Evolutionary conservation across 2,113 vertebrate species (phyloP).

Genomic region (Paramisgurnus dabryanus): DNA sequence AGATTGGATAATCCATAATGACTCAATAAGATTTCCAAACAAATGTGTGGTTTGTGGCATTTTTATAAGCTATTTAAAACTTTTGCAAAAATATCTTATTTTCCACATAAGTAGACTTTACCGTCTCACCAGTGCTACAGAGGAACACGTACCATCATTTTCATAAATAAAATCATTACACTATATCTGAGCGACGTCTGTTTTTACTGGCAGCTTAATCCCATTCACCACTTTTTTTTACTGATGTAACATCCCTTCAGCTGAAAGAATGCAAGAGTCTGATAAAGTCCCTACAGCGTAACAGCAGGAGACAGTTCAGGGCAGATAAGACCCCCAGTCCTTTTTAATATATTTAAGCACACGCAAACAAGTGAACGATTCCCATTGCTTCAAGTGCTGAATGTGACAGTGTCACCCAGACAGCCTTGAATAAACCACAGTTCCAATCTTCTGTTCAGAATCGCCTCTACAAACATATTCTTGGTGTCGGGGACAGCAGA

Average conservation of each 20-base stretch:
- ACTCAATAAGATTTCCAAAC: neutral
- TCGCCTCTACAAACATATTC: slow-evolving; percentile 32
- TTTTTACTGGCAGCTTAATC: slow-evolving; percentile 11
- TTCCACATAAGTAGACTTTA: no score
- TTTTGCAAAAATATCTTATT: no score
- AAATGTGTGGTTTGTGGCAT: no score
- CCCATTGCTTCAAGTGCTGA: neutral
- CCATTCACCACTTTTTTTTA: neutral
- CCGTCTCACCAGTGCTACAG: neutral
- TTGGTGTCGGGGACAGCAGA: slow-evolving; percentile 4
- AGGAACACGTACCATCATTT: neutral
- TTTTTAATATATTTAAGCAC: slow-evolving; percentile 2
- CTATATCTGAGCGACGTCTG: neutral
- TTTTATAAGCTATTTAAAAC: no score
- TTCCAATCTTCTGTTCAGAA: slow-evolving; percentile 2
- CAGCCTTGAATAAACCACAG: neutral
- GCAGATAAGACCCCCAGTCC: slow-evolving; percentile 2
- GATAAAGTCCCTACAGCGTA: slow-evolving; percentile 24
- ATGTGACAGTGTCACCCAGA: neutral
- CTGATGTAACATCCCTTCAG: neutral
- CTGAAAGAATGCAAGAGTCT: slow-evolving; percentile 6
- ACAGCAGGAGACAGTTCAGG: slow-evolving; percentile 25
- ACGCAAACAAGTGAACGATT: neutral
- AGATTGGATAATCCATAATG: neutral
- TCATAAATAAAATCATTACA: neutral